Percentiles rank a stretch among this genome's conserved stretches.
These are phyloP conservation scores for Bombus sylvicola DNA, from an alignment of 1,140 invertebrate genomes.

Conservation along the genomic window DNA sequence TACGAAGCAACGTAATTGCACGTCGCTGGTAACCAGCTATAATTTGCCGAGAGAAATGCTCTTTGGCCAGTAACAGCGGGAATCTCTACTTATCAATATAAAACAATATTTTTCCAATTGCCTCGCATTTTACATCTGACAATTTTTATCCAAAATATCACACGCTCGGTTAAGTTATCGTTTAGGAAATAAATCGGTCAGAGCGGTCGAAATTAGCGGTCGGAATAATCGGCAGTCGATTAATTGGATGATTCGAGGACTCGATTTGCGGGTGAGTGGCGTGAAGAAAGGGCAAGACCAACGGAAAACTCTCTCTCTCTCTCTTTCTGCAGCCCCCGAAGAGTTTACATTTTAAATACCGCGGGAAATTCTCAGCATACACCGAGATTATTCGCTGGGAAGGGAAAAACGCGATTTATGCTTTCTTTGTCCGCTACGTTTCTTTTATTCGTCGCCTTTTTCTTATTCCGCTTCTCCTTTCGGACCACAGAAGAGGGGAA, in stretches of 20 bases:
- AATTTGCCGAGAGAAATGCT: too few species aligned
- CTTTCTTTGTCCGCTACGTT: background rate
- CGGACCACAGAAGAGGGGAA: background rate
- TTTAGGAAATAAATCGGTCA: background rate
- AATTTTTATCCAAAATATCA: too few species aligned
- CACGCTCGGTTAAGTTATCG: too few species aligned
- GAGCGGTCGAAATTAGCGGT: background rate
- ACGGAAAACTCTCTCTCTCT: background rate
- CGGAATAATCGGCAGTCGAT: background rate
- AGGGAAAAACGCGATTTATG: constrained; percentile 12
- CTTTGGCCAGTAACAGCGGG: too few species aligned
- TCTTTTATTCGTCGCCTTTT: background rate
- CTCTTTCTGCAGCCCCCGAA: too few species aligned
- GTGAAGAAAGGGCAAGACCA: background rate
- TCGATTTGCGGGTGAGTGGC: background rate
- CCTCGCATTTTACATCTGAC: too few species aligned
- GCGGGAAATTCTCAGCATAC: background rate
- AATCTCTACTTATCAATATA: too few species aligned
- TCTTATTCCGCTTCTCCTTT: background rate
- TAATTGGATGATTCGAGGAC: background rate
- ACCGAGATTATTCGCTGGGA: constrained; percentile 26
- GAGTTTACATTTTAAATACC: constrained; percentile 46
- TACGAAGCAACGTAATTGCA: background rate
- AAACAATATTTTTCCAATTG: too few species aligned
- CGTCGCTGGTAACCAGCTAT: background rate